Conservation (phyloP, 2,888 invertebrate species). For the Lysandra coridon region DNA sequence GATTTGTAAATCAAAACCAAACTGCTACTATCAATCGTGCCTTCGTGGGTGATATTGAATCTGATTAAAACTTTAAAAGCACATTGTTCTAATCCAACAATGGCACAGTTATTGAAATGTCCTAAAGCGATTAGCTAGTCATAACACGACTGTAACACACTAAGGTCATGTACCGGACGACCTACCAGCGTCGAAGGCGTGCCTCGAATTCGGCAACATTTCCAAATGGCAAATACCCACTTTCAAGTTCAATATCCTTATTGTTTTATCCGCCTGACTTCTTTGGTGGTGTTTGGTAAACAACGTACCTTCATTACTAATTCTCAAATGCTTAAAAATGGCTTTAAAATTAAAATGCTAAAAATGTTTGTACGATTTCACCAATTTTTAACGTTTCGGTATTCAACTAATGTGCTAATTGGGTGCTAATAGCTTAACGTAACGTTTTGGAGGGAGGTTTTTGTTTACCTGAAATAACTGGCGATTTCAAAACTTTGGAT, state of each 20-base stretch:
- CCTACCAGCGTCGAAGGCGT: constrained; percentile 48
- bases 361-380: not conserved
- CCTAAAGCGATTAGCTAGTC: constrained; percentile 12
- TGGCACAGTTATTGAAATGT: not conserved
- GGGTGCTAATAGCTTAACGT: constrained; percentile 33
- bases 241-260: constrained; percentile 28
- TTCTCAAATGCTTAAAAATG: not conserved
- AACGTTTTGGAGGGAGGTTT: constrained; percentile 17
- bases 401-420: constrained; percentile 18
- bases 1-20: not conserved
- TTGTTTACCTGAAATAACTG: not conserved
- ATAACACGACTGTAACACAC: constrained; percentile 44
- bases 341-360: not conserved
- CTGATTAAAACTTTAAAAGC: not conserved
- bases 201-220: constrained; percentile 45
- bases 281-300: not conserved
- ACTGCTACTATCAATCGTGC: not conserved
- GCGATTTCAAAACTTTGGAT: not conserved
- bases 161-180: constrained; percentile 49
- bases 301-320: not conserved
- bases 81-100: not conserved
- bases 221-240: constrained; percentile 38
- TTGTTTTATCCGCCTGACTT: not conserved
- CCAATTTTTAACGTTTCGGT: not conserved
- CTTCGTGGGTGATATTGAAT: not conserved